Percentiles rank a stretch among this genome's conserved stretches.
Conservation (phyloP, 2,888 invertebrate species). For the Drosophila rellima region DNA sequence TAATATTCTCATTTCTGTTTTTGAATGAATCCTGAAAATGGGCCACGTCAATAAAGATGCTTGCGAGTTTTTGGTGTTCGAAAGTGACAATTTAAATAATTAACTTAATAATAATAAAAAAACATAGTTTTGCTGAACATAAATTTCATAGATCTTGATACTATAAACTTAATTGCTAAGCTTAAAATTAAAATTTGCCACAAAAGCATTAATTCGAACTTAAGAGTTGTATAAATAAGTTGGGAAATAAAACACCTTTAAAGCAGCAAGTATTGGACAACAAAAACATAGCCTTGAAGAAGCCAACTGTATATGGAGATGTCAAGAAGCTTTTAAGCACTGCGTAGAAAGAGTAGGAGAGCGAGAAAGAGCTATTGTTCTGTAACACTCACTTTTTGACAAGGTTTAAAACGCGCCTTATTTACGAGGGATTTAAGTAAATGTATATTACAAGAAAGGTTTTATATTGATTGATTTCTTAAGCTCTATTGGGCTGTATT, state of each 20-base stretch:
- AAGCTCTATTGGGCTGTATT: slow-evolving; percentile 82
- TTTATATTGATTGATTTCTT: slow-evolving; percentile 70
- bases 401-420: slow-evolving; percentile 61
- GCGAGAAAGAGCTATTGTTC: slow-evolving; percentile 42
- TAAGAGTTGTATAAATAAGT: slow-evolving; percentile 44
- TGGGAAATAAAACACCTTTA: slow-evolving; percentile 66
- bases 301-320: slow-evolving; percentile 54
- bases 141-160: slow-evolving; percentile 13
- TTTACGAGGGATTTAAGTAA: slow-evolving; percentile 32
- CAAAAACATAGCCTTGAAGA: slow-evolving; percentile 34
- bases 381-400: slow-evolving; percentile 56
- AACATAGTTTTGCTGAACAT: slow-evolving; percentile 2
- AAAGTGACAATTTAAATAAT: slow-evolving; percentile 9
- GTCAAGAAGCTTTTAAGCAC: slow-evolving; percentile 64
- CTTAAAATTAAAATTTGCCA: slow-evolving; percentile 65
- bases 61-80: slow-evolving; percentile 15
- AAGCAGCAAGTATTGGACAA: slow-evolving; percentile 77
- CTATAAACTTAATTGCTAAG: slow-evolving; percentile 53
- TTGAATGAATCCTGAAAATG: slow-evolving; percentile 42
- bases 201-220: slow-evolving; percentile 46
- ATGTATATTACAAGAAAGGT: slow-evolving; percentile 36
- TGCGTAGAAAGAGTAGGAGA: slow-evolving; percentile 38
- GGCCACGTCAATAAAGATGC: slow-evolving; percentile 20
- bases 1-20: slow-evolving; percentile 33
- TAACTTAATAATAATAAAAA: slow-evolving; percentile 19